These are phyloP conservation scores for Megathymus violae DNA, from an alignment of 1,140 invertebrate species.

Conservation along the genomic window DNA sequence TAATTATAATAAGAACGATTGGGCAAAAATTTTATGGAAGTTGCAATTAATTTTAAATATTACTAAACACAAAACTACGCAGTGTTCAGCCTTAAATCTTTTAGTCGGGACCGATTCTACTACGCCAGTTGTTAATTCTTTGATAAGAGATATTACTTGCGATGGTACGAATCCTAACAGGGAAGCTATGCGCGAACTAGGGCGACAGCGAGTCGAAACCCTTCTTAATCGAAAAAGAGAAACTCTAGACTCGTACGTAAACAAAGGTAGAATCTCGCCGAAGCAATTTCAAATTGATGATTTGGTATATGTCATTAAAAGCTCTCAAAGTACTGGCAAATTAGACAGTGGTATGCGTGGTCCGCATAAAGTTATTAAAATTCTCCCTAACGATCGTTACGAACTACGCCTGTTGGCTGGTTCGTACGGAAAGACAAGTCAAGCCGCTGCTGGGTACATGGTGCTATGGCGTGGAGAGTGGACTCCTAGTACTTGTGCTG, in stretches of 20 bases:
- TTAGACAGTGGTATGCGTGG: constrained; percentile 5
- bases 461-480: constrained; percentile 9
- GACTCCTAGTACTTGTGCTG: constrained; percentile 6
- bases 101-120: constrained; percentile 7
- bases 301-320: constrained; percentile 7
- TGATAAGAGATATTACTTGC: constrained; percentile 12
- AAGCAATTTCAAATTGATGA: not conserved
- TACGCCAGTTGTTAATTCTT: constrained; percentile 12
- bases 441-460: constrained; percentile 6
- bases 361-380: not conserved
- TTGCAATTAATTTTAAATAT: constrained; percentile 16
- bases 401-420: constrained; percentile 2
- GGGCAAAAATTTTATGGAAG: constrained; percentile 15
- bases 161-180: not conserved
- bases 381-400: not conserved
- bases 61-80: constrained; percentile 22
- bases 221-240: not conserved
- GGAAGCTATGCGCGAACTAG: constrained; percentile 1
- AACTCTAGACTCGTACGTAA: not conserved
- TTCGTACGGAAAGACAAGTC: constrained; percentile 10
- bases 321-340: constrained; percentile 12
- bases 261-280: not conserved
- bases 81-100: constrained; percentile 5
- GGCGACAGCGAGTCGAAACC: not conserved
- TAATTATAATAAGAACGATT: not conserved